Conservation (phyloP, 2,888 invertebrate genomes). For the Diogma glabrata region DNA sequence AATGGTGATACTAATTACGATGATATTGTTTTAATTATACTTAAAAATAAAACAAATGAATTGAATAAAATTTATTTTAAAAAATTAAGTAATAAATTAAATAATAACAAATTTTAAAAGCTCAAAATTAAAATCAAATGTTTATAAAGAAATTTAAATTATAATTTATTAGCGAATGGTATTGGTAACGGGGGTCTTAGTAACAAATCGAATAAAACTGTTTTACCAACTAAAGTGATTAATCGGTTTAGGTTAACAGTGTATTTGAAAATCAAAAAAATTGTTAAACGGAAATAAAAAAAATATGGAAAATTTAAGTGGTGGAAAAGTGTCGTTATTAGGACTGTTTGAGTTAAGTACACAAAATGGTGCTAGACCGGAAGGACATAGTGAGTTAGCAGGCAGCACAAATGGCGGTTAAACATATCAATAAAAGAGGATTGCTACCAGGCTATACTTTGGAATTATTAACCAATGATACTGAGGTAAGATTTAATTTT, state of each 20-base stretch:
- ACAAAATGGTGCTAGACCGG: slow-evolving; percentile 47
- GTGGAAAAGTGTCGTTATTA: slow-evolving; percentile 51
- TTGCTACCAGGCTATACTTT: slow-evolving; percentile 59
- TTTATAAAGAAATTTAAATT: slow-evolving; percentile 4
- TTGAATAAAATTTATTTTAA: no score
- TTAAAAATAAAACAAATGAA: no score
- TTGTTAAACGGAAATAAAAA: slow-evolving; percentile 12
- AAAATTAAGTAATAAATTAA: neutral
- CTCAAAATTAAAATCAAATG: neutral
- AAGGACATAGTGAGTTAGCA: slow-evolving; percentile 62
- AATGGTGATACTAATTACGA: no score
- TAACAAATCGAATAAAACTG: slow-evolving; percentile 5
- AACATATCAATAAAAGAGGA: slow-evolving; percentile 60
- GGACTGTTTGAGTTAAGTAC: slow-evolving; percentile 71
- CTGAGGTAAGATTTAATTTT: slow-evolving; percentile 50
- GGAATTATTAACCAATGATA: slow-evolving; percentile 70
- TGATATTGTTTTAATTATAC: no score
- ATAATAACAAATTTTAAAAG: neutral
- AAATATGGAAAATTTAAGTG: slow-evolving; percentile 16
- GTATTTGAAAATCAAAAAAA: slow-evolving; percentile 12
- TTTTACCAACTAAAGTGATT: neutral
- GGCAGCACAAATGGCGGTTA: slow-evolving; percentile 68
- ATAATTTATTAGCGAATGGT: neutral
- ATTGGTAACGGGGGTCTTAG: neutral
- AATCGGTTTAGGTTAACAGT: slow-evolving; percentile 7